Evolutionary conservation across 2,888 invertebrate species (phyloP), one percentile per base, ranked within the genome.

Genomic region (Eustalomyia histrio): DNA sequence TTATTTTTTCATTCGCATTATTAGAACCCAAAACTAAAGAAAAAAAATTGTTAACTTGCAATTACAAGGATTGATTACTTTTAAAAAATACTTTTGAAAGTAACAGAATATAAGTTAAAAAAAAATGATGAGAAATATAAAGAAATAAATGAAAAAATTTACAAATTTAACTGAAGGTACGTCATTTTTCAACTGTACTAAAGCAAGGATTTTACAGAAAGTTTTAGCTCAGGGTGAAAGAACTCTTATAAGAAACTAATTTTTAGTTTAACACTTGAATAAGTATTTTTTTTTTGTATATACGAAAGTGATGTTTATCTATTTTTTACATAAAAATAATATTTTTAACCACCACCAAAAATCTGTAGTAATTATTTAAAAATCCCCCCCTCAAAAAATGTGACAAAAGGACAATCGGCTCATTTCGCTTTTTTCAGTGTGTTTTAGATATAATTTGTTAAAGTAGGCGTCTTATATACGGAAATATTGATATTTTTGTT

Each of bases 1-100:
- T 67, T 47, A 39, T 35, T 55, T 63, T 58, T 84, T 85, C 6
- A 29, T 83, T 82, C 74, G 82, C 64, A 65, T 55, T 68, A 76
- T 55, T 8, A 72, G 64, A 75, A 63, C 33, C 29, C 14, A 57
- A 24, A 65, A 58, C 50, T 16, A 73, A 65, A 35, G 8, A 64
- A 14, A 73, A 79, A 64, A 69, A 39, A 39, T 2, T 39, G 83
- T 83, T 86, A 87, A 83, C 84, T 87, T 86, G 87, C 88, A 88
- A 88, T 89, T 88, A 89, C 88, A 88, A 89, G 89, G 88, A 88
- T 88, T 89, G 89, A 88, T 88, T 88, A 88, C 87, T 86, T 87
- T 87, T 87, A 86, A 86, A n/a, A 88, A 88, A 87, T 88, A 87
- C 85, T 87, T 85, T 86, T 83, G 83, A 82, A 83, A 76, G 65